Evolutionary conservation across 2,888 invertebrate species (phyloP), one percentile per base, ranked within the genome.

Genomic region (Bugula neritina): DNA sequence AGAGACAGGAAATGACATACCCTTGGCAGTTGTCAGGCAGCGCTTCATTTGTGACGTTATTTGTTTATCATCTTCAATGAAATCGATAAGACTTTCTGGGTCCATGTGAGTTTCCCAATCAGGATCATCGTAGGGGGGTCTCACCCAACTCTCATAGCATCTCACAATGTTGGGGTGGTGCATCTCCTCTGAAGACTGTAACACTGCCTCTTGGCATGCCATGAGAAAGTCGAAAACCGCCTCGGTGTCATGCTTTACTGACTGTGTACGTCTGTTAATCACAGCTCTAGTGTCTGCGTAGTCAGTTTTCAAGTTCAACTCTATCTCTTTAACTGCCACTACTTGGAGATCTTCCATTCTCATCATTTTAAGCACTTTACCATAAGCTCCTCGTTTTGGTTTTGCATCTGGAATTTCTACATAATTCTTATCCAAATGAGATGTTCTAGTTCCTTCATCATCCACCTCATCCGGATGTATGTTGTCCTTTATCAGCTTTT

Each of bases 141-240:
- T 10, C 17, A 63, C 27, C 63, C 63, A 63, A 31, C 31, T 34
- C 13, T 63, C 63, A n/a, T 63, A 34, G 27, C 29, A 27, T 63
- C 31, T 25, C 29, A 63, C 63, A 31, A 63, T 63, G 63, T 63
- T 63, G 13, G 10, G 5, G 31, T 63, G 63, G 21, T n/a, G 21
- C 2, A 63, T 31, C 63, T 63, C 31, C 13, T 31, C 63, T 10
- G 31, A 29, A 3, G 63, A 63, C 27, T 63, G 63, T 31, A 63
- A 31, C 5, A 63, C 63, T 29, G 63, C 21, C 63, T 63, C 63
- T n/a, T 63, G 63, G n/a, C 63, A 63, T 1, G 63, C 63, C 63
- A 63, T 63, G 5, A 63, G 31, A 17, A 63, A 63, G 5, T 63
- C 63, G 10, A 63, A 25, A 13, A 31, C 31, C 10, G 63, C 63